These are phyloP conservation scores for Catharus ustulatus DNA, from an alignment of 2,797 vertebrate genomes.

Conservation along the genomic window DNA sequence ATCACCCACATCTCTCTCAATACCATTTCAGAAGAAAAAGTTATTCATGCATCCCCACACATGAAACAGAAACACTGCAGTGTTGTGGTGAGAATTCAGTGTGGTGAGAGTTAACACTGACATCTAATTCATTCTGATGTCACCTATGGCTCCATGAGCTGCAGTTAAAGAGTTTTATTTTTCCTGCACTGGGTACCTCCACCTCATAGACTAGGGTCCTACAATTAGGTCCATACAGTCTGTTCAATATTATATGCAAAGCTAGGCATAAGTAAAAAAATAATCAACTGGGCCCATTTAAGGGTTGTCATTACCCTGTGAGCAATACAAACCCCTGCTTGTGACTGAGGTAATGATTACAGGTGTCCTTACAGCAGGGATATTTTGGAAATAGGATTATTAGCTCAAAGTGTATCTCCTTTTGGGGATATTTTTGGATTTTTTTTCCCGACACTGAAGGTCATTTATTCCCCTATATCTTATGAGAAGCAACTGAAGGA, in stretches of 20 bases:
- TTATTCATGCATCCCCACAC: background rate
- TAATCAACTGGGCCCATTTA: rapidly evolving
- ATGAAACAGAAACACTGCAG: background rate
- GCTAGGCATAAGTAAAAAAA: background rate
- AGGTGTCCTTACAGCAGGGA: background rate
- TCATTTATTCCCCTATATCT: background rate
- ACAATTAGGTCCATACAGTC: background rate
- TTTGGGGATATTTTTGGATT: rapidly evolving
- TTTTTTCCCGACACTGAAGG: background rate
- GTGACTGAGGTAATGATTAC: background rate
- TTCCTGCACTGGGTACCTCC: background rate
- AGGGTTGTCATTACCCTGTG: rapidly evolving
- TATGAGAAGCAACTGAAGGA: background rate
- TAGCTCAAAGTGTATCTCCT: background rate
- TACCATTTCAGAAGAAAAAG: background rate
- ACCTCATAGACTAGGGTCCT: background rate
- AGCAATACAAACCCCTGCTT: background rate
- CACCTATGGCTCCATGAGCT: background rate
- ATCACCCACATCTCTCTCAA: background rate
- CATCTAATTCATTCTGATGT: background rate
- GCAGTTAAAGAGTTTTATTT: background rate
- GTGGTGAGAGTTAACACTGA: background rate
- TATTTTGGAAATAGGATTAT: background rate
- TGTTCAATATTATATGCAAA: background rate
- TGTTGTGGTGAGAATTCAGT: background rate